Evolutionary conservation across 2,888 invertebrate species (phyloP).

Genomic region (Drosophila prostipennis): DNA sequence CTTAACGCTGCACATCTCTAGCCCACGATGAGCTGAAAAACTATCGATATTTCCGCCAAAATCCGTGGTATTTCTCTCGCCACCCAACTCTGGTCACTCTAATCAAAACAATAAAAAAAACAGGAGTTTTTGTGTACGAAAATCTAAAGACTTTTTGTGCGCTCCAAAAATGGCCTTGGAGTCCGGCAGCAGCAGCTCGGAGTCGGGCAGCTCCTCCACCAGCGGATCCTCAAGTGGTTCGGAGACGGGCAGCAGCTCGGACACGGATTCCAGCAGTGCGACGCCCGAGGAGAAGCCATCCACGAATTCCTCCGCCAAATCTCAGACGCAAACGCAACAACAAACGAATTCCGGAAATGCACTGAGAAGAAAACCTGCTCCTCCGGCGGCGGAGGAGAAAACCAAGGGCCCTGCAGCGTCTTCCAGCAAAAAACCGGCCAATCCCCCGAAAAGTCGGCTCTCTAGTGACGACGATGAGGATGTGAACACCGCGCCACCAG

Average conservation of each 20-base stretch:
- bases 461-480: slow-evolving; percentile 87
- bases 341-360: slow-evolving; percentile 20
- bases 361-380: slow-evolving; percentile 14
- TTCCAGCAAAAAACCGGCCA: neutral
- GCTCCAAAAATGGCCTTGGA: slow-evolving; percentile 39
- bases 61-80: neutral
- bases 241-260: slow-evolving; percentile 85
- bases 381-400: slow-evolving; percentile 16
- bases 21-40: neutral
- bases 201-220: slow-evolving; percentile 88
- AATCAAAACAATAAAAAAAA: slow-evolving; percentile 38
- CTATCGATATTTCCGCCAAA: neutral
- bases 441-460: slow-evolving; percentile 46
- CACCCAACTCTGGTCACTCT: slow-evolving; percentile 18
- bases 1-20: neutral
- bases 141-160: slow-evolving; percentile 9
- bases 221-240: slow-evolving; percentile 90
- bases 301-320: slow-evolving; percentile 13
- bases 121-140: slow-evolving; percentile 29
- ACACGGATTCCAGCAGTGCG: slow-evolving; percentile 87
- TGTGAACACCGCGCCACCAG: slow-evolving; percentile 71
- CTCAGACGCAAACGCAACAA: slow-evolving; percentile 32
- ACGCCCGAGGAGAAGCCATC: slow-evolving; percentile 73
- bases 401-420: slow-evolving; percentile 6
- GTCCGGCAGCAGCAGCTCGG: slow-evolving; percentile 84